Conservation (phyloP, 2,888 invertebrate species). For the Fissipunctia ypsillon region DNA sequence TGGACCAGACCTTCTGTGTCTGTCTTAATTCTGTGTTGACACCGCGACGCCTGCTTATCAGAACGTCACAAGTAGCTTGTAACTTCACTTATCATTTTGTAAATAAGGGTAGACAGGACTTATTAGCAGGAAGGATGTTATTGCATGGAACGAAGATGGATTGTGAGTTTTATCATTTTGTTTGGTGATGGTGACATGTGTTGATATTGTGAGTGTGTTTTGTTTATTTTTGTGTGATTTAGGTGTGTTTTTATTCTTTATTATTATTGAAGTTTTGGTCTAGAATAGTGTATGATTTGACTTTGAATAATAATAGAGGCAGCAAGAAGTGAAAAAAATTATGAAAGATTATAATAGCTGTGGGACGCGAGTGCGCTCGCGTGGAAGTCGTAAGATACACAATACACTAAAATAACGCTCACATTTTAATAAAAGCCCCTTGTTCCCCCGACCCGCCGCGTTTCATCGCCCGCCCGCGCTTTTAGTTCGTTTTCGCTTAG, state of each 20-base stretch:
- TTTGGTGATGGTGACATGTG: slow-evolving; percentile 54
- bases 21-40: slow-evolving; percentile 20
- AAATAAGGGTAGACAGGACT: slow-evolving; percentile 65
- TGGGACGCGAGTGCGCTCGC: no score
- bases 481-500: no score
- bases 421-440: no score
- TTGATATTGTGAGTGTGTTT: slow-evolving; percentile 32
- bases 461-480: no score
- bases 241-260: neutral
- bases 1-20: neutral
- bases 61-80: slow-evolving; percentile 62
- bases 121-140: slow-evolving; percentile 59
- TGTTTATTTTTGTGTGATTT: slow-evolving; percentile 31
- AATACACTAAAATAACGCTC: no score
- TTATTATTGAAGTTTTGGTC: neutral
- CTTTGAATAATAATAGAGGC: no score
- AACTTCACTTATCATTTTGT: slow-evolving; percentile 67
- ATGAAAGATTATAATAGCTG: no score
- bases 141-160: slow-evolving; percentile 57
- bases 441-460: no score
- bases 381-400: no score
- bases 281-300: neutral
- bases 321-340: neutral
- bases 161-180: slow-evolving; percentile 64
- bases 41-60: slow-evolving; percentile 68